Evolutionary conservation across 2,888 invertebrate genomes (phyloP).

Genomic region (Seladonia tumulorum): DNA sequence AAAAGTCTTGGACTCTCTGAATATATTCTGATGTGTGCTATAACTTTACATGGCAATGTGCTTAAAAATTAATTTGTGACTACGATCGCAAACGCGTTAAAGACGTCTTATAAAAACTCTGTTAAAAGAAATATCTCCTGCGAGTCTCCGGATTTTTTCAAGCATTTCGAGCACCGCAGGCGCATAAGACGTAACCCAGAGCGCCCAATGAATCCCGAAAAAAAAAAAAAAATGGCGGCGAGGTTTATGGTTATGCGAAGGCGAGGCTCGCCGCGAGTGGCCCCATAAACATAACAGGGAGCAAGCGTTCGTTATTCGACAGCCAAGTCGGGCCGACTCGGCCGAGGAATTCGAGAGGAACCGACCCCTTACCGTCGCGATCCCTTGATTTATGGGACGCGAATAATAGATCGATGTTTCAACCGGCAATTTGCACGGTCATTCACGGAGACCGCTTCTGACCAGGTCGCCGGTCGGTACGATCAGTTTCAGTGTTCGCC

Average conservation of each 20-base stretch:
- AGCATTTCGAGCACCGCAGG: background rate
- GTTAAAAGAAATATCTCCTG: no score
- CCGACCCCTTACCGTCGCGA: background rate
- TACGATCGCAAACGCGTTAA: no score
- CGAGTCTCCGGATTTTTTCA: no score
- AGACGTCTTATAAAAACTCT: no score
- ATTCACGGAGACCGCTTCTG: background rate
- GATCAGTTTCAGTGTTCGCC: background rate
- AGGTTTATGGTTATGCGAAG: conserved; percentile 19
- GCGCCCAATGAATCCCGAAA: background rate
- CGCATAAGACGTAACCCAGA: background rate
- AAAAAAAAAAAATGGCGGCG: background rate
- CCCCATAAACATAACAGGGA: conserved; percentile 26
- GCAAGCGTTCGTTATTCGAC: conserved; percentile 5
- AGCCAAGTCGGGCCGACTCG: conserved; percentile 5
- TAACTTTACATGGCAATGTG: no score
- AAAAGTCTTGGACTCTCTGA: background rate
- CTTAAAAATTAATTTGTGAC: no score
- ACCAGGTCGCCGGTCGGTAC: background rate
- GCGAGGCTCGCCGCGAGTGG: conserved; percentile 12
- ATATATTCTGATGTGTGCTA: background rate
- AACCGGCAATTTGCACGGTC: background rate
- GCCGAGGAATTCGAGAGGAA: conserved; percentile 28
- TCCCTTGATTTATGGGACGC: conserved; percentile 28
- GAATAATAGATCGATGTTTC: conserved; percentile 25